A percentile compares a stretch with the other conserved stretches of the same genome.
Conservation (phyloP, 2,113 vertebrate species). For the Dromas ardeola region DNA sequence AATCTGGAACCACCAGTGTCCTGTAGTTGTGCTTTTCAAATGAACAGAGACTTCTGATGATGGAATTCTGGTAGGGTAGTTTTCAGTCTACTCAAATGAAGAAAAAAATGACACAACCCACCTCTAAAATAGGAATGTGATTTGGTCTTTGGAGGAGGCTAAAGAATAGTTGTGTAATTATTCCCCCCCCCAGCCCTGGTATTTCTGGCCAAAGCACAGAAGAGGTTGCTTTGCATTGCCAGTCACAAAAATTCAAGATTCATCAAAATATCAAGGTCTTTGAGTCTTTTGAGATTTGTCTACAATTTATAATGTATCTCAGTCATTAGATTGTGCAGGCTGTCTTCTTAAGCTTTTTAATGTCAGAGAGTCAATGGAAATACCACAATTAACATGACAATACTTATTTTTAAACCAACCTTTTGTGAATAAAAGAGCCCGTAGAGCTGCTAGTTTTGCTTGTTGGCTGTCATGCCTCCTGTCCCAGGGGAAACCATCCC, state of each 20-base stretch:
- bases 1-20: background rate
- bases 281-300: background rate
- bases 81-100: background rate
- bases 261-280: background rate
- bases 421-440: background rate
- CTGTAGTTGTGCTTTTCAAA: background rate
- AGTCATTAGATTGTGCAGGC: background rate
- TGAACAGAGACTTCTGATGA: background rate
- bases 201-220: background rate
- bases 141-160: background rate
- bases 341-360: background rate
- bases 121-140: background rate
- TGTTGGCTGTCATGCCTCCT: background rate
- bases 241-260: background rate
- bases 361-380: background rate
- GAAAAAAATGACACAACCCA: background rate
- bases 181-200: background rate
- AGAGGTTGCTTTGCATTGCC: background rate
- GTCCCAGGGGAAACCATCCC: background rate
- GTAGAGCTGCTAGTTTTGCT: background rate
- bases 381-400: background rate
- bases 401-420: constrained; percentile 12
- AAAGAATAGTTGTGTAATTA: background rate
- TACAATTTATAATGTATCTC: background rate
- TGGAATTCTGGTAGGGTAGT: background rate